phyloP scores from a whole-genome alignment of 2,113 vertebrate species.

The Orycteropus afer region DNA sequence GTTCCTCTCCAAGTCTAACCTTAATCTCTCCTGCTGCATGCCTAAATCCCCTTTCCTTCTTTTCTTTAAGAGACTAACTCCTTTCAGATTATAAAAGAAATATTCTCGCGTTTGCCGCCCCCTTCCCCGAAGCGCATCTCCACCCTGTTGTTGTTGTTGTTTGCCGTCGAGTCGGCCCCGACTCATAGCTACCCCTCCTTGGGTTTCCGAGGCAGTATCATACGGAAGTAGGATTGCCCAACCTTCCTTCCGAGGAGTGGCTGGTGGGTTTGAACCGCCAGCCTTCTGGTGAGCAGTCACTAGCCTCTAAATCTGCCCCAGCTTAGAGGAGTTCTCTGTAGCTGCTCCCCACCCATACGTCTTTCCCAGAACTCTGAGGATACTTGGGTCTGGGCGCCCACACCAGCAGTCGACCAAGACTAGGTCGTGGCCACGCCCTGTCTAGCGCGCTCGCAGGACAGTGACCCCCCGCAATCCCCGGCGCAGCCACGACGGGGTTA shows the following conservation, averaged over 20 bases:
- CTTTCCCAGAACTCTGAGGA: slow-evolving; percentile 1
- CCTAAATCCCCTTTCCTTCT: neutral
- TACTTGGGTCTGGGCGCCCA: neutral
- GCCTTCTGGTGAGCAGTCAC: too few species aligned
- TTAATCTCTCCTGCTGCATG: slow-evolving; percentile 41
- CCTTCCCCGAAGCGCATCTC: neutral
- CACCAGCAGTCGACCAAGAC: fast-evolving
- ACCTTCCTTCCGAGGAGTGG: too few species aligned
- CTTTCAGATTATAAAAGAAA: neutral
- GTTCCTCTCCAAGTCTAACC: slow-evolving; percentile 58
- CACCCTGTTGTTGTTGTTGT: too few species aligned
- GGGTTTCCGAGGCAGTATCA: too few species aligned
- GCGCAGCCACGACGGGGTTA: slow-evolving; percentile 75
- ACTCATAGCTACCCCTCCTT: too few species aligned
- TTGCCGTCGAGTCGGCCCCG: too few species aligned
- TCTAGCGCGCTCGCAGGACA: neutral
- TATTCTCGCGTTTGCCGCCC: neutral
- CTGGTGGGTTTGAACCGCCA: too few species aligned
- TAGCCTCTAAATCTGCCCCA: neutral
- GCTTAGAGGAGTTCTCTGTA: slow-evolving; percentile 40
- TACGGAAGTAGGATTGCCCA: too few species aligned
- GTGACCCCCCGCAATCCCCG: neutral
- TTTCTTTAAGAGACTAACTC: neutral
- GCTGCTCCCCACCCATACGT: neutral
- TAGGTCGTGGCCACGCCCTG: neutral